These are phyloP conservation scores for Calcarius ornatus DNA, from an alignment of 2,113 vertebrate genomes.

Conservation along the genomic window DNA sequence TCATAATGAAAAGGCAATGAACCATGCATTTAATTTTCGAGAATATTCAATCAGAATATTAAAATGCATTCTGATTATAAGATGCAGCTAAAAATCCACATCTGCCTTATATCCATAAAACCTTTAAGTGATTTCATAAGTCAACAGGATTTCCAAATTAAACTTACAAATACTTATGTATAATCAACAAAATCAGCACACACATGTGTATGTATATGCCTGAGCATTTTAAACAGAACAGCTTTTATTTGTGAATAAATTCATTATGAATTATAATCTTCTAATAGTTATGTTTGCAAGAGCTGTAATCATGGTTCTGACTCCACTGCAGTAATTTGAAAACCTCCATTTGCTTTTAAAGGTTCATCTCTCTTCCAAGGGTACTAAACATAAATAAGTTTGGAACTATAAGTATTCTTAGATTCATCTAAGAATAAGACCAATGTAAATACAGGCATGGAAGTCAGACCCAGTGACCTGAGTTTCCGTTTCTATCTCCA, in stretches of 20 bases:
- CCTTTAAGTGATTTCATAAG: neutral
- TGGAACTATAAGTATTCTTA: neutral
- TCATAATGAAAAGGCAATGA: neutral
- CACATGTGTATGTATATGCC: neutral
- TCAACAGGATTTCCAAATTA: neutral
- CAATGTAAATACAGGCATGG: neutral
- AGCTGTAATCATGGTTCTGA: neutral
- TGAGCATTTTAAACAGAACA: neutral
- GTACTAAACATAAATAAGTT: neutral
- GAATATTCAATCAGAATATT: conserved; percentile 4
- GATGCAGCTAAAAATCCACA: neutral
- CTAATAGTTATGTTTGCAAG: neutral
- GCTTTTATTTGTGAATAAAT: neutral
- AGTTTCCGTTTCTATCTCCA: neutral
- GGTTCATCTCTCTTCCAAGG: neutral
- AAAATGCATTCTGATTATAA: conserved; percentile 6
- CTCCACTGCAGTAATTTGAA: neutral
- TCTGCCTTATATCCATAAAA: neutral
- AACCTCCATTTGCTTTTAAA: neutral
- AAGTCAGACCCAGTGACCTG: neutral
- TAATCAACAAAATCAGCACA: neutral
- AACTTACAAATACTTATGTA: neutral
- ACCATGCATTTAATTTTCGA: neutral
- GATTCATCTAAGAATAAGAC: neutral
- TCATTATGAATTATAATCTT: neutral